Evolutionary conservation across 2,113 vertebrate species (phyloP).

Genomic region (Tragelaphus scriptus): DNA sequence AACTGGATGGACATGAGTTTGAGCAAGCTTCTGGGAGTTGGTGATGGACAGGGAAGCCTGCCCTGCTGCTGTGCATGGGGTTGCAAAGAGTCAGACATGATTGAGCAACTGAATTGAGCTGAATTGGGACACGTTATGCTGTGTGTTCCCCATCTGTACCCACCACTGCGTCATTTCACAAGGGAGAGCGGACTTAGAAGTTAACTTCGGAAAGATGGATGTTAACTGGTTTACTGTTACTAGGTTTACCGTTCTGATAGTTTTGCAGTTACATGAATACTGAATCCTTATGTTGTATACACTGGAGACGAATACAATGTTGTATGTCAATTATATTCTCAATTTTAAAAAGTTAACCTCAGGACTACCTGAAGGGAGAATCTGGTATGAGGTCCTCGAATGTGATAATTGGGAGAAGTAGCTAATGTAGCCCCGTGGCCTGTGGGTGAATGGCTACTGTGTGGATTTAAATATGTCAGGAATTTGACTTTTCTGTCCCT

Average conservation of each 20-base stretch:
- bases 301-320: neutral
- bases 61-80: neutral
- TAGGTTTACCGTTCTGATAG: neutral
- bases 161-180: fast-evolving
- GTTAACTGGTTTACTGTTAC: neutral
- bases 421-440: too few relatives aligned
- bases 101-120: neutral
- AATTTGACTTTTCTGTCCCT: neutral
- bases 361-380: neutral
- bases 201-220: neutral
- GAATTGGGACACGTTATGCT: neutral
- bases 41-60: neutral
- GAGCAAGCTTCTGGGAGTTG: neutral
- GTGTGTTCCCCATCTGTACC: neutral
- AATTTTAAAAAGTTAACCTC: neutral
- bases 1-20: neutral
- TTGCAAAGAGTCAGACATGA: neutral
- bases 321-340: neutral
- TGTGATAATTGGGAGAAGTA: neutral
- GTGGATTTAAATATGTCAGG: fast-evolving
- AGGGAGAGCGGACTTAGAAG: neutral
- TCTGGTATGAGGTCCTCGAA: neutral
- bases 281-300: neutral
- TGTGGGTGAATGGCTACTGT: neutral
- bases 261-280: neutral